These are phyloP conservation scores for Pelodiscus sinensis DNA, from an alignment of 2,113 vertebrate genomes.

Conservation along the genomic window DNA sequence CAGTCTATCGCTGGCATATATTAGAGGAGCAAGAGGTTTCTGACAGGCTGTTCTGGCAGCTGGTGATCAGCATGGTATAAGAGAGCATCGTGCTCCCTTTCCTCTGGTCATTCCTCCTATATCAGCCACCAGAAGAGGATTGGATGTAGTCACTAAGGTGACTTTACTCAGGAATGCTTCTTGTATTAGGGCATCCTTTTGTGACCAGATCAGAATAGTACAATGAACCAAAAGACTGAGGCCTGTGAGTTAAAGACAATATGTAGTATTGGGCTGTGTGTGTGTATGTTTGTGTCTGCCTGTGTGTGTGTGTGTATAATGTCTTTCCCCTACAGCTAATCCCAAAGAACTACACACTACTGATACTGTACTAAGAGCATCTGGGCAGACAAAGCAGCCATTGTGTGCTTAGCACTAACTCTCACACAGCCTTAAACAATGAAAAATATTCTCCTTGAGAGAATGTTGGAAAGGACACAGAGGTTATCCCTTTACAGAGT, in stretches of 20 bases:
- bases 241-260: background rate
- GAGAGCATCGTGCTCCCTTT: background rate
- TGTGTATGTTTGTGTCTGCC: fast-evolving
- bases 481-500: background rate
- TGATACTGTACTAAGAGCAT: background rate
- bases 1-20: background rate
- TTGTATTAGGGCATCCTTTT: fast-evolving
- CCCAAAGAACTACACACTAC: background rate
- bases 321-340: background rate
- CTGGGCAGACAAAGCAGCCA: background rate
- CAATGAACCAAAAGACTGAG: fast-evolving
- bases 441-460: background rate
- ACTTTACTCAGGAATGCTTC: background rate
- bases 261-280: background rate
- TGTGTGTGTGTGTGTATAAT: background rate
- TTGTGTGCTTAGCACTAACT: background rate
- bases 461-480: background rate
- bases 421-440: background rate
- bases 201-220: background rate
- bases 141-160: background rate
- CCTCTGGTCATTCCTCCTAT: background rate
- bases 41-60: background rate
- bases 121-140: background rate
- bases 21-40: background rate
- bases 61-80: background rate